Evolutionary conservation across 1,140 invertebrate genomes (phyloP).

Genomic region (Platorchestia sp.): DNA sequence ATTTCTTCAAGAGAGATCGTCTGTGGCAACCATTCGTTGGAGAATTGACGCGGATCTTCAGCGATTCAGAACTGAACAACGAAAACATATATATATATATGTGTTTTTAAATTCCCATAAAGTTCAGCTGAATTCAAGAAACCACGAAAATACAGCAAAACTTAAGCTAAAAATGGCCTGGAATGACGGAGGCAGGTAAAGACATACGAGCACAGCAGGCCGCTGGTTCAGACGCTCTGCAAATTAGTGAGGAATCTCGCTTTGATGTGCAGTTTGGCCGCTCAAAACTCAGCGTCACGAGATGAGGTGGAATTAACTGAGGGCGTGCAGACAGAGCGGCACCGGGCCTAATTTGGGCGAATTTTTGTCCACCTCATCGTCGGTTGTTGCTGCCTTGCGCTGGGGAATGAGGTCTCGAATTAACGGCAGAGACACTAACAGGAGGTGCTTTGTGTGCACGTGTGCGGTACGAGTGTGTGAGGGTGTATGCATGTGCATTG

Average conservation of each 20-base stretch:
- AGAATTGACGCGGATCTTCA: too few species aligned
- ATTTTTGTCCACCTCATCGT: not conserved
- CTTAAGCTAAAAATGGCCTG: too few species aligned
- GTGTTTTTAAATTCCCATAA: too few species aligned
- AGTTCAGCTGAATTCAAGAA: too few species aligned
- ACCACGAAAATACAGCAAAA: too few species aligned
- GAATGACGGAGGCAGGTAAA: too few species aligned
- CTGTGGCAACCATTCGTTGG: too few species aligned
- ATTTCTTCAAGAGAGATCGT: too few species aligned
- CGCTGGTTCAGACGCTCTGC: not conserved
- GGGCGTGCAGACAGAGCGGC: conserved; percentile 4
- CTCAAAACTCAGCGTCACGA: not conserved
- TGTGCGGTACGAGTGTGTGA: not conserved
- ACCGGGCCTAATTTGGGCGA: conserved; percentile 7
- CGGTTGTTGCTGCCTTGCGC: not conserved
- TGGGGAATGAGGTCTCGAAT: not conserved
- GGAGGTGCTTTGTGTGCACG: not conserved
- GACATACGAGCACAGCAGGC: too few species aligned
- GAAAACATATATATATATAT: too few species aligned
- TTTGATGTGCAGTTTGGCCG: conserved; percentile 1
- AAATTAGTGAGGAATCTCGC: not conserved
- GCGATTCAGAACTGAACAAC: too few species aligned
- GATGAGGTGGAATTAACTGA: conserved; percentile 22
- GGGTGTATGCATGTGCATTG: not conserved
- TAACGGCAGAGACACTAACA: not conserved